Conservation (phyloP, 1,140 invertebrate species). For the Trypoxylus dichotomus region DNA sequence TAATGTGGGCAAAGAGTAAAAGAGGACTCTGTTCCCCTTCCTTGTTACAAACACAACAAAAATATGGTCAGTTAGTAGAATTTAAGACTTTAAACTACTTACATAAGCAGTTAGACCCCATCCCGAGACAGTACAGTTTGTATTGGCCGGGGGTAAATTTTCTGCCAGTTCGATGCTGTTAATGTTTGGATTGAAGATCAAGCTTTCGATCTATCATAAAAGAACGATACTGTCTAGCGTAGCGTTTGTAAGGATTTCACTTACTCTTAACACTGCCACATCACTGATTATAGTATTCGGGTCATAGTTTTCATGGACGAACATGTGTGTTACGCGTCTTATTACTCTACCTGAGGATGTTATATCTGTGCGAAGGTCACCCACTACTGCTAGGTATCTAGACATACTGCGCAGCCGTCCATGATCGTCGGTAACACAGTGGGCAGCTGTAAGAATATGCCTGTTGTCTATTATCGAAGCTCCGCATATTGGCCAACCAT, state of each 20-base stretch:
- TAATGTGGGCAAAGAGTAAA: background rate
- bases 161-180: slow-evolving; percentile 35
- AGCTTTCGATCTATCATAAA: background rate
- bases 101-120: background rate
- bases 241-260: background rate
- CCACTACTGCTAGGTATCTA: slow-evolving; percentile 35
- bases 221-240: background rate
- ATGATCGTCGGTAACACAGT: slow-evolving; percentile 54
- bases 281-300: slow-evolving; percentile 33
- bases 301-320: slow-evolving; percentile 36
- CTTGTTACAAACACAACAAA: background rate
- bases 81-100: background rate
- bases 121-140: slow-evolving; percentile 5
- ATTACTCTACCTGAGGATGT: slow-evolving; percentile 17
- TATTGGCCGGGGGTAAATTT: background rate
- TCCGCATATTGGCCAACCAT: slow-evolving; percentile 58
- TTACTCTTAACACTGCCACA: slow-evolving; percentile 38
- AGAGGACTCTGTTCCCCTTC: background rate
- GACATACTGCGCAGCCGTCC: slow-evolving; percentile 30
- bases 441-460: slow-evolving; percentile 63
- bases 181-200: background rate
- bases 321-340: slow-evolving; percentile 32
- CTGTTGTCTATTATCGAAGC: slow-evolving; percentile 57
- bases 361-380: slow-evolving; percentile 32
- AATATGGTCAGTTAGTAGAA: too few relatives aligned